Evolutionary conservation across 1,140 invertebrate species (phyloP).

Genomic region (Pygmarrhopalites habei): DNA sequence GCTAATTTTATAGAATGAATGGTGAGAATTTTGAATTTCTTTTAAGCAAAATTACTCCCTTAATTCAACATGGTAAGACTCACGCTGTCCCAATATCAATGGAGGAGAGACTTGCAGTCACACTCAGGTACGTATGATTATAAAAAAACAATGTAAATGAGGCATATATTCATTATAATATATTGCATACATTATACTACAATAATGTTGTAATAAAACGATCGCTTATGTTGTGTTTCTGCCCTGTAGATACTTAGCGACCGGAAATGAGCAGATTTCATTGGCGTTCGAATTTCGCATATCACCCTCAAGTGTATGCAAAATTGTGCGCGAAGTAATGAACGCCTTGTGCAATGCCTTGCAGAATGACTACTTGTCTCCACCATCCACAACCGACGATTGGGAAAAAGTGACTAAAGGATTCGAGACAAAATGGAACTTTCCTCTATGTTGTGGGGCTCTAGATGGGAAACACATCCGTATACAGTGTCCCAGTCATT

Average conservation of each 20-base stretch:
- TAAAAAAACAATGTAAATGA: no score
- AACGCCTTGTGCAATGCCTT: not conserved
- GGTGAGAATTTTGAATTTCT: no score
- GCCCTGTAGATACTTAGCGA: not conserved
- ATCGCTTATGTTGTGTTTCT: no score
- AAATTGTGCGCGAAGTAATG: not conserved
- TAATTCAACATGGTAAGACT: no score
- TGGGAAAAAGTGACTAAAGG: not conserved
- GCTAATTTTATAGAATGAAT: no score
- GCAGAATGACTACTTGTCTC: not conserved
- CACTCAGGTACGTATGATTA: no score
- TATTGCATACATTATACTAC: no score
- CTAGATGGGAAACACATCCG: conserved; percentile 43
- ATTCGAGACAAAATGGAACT: conserved; percentile 21
- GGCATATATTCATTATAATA: no score
- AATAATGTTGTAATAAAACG: no score
- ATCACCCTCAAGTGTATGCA: not conserved
- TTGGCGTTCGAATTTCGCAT: not conserved
- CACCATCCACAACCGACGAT: not conserved
- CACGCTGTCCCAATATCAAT: no score
- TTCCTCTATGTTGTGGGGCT: conserved; percentile 40
- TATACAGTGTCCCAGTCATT: conserved; percentile 30
- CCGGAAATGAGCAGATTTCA: not conserved
- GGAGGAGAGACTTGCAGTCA: no score
- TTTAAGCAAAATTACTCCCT: no score